A percentile compares a stretch with the other conserved stretches of the same genome.
Evolutionary conservation across 1,140 invertebrate genomes (phyloP).

Genomic region (Drosophila ironensis): DNA sequence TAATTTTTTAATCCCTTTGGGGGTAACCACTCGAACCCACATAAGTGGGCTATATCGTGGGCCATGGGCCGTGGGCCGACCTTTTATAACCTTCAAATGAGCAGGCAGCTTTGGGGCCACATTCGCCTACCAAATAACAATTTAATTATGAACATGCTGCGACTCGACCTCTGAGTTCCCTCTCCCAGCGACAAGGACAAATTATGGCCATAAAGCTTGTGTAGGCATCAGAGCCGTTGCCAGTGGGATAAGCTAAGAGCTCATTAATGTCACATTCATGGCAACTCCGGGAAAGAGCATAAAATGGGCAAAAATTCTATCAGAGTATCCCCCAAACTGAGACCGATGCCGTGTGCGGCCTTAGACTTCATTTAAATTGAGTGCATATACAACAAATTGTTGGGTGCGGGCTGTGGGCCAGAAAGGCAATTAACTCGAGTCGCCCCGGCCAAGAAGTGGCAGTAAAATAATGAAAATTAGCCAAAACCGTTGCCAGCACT

Average conservation of each 20-base stretch:
- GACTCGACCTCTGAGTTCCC: background rate
- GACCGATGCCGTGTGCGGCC: background rate
- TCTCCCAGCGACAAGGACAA: conserved; percentile 62
- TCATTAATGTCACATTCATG: conserved; percentile 79
- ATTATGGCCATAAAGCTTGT: conserved; percentile 66
- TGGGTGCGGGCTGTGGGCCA: conserved; percentile 26
- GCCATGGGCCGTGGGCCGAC: conserved; percentile 41
- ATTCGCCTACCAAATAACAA: conserved; percentile 57
- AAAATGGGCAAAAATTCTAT: conserved; percentile 71
- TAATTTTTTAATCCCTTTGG: conserved; percentile 56
- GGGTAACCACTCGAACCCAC: conserved; percentile 17
- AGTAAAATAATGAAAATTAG: conserved; percentile 79
- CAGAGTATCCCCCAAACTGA: conserved; percentile 27
- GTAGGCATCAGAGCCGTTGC: conserved; percentile 22
- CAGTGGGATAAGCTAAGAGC: conserved; percentile 72
- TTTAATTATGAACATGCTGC: conserved; percentile 67
- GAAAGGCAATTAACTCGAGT: conserved; percentile 61
- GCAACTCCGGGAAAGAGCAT: conserved; percentile 53
- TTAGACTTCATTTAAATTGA: conserved; percentile 63
- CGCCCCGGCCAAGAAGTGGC: conserved; percentile 31
- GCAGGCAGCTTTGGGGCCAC: conserved; percentile 48
- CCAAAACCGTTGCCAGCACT: too few relatives aligned
- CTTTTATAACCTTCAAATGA: conserved; percentile 73
- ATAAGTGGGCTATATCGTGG: conserved; percentile 22
- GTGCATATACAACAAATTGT: conserved; percentile 54